Conservation (phyloP, 2,113 vertebrate species). For the Origma solitaria region DNA sequence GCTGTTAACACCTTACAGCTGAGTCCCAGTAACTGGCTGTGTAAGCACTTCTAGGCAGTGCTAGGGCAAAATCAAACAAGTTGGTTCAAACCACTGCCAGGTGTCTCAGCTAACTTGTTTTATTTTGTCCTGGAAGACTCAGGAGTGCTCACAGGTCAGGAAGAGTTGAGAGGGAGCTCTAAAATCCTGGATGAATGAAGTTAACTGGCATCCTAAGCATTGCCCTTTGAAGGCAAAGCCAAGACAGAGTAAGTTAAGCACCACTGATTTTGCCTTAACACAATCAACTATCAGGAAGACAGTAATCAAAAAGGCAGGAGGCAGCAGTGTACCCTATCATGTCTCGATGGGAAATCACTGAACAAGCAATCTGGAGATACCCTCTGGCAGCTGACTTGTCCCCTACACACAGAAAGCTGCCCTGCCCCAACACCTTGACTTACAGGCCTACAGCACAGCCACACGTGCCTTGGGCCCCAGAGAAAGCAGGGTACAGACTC, state of each 20-base stretch:
- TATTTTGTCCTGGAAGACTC: conserved; percentile 45
- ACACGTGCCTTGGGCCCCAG: background rate
- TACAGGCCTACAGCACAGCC: background rate
- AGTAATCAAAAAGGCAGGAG: background rate
- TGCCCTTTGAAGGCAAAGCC: background rate
- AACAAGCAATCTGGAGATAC: background rate
- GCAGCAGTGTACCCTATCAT: background rate
- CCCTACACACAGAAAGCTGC: background rate
- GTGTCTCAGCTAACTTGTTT: conserved; percentile 49
- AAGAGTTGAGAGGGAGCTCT: conserved; percentile 35
- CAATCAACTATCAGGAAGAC: background rate
- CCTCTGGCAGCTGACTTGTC: background rate
- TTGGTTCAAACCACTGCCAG: conserved; percentile 37
- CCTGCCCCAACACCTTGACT: background rate
- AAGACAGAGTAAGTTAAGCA: background rate
- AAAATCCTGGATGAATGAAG: background rate
- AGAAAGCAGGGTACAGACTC: background rate
- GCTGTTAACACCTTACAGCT: conserved; percentile 24
- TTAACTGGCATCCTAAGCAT: background rate
- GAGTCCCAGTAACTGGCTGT: conserved; percentile 15
- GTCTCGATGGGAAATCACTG: background rate
- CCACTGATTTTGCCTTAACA: background rate
- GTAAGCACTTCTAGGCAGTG: conserved; percentile 56
- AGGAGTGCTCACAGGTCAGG: conserved; percentile 7
- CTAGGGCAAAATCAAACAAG: conserved; percentile 60